phyloP scores from a whole-genome alignment of 2,888 invertebrate species.

The Cerastis leucographa region DNA sequence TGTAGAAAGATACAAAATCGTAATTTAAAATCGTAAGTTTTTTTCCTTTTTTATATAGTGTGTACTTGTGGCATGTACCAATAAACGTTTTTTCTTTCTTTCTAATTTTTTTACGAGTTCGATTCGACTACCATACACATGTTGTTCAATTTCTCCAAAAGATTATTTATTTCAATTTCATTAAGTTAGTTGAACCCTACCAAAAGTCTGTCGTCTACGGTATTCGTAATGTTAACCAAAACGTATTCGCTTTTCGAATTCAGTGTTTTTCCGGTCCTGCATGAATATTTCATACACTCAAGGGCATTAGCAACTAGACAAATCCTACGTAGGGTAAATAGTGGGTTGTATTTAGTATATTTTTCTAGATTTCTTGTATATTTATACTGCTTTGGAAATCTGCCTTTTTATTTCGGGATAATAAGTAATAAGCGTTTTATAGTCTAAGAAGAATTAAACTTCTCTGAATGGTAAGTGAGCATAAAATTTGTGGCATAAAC shows the following conservation, averaged over 20 bases:
- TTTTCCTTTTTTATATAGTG: too few relatives aligned
- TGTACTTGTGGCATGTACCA: too few relatives aligned
- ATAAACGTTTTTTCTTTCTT: too few relatives aligned
- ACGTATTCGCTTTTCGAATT: constrained; percentile 50
- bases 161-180: background rate
- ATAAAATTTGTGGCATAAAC: too few relatives aligned
- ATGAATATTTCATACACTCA: constrained; percentile 65
- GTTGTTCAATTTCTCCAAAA: background rate
- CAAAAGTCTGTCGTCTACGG: background rate
- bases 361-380: constrained; percentile 6
- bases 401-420: background rate
- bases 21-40: too few relatives aligned
- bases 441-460: background rate
- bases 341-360: constrained; percentile 14
- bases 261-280: constrained; percentile 45
- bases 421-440: background rate
- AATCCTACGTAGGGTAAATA: constrained; percentile 45
- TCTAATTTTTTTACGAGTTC: background rate
- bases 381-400: constrained; percentile 6
- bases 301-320: constrained; percentile 57
- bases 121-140: background rate
- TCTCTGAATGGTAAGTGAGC: too few relatives aligned
- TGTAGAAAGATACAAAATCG: background rate
- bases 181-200: background rate
- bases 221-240: constrained; percentile 38